phyloP scores from a whole-genome alignment of 2,888 invertebrate genomes.

The Cecidostiba fungosa region DNA sequence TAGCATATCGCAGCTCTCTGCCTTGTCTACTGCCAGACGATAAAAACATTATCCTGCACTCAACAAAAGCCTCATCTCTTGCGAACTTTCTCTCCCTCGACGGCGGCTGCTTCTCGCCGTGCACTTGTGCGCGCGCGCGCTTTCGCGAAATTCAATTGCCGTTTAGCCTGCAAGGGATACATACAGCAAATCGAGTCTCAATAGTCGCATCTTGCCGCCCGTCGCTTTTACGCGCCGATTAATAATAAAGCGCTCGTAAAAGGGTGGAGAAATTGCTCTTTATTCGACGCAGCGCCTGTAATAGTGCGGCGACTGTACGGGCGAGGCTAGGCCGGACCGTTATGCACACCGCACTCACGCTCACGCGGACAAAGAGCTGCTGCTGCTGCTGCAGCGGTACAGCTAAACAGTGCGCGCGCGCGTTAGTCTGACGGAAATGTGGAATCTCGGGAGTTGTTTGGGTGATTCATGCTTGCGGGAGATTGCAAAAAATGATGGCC shows the following conservation, averaged over 20 bases:
- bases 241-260: conserved; percentile 25
- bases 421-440: conserved; percentile 6
- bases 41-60: not conserved
- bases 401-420: too few relatives aligned
- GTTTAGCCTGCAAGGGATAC: not conserved
- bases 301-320: not conserved
- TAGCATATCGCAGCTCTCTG: not conserved
- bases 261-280: not conserved
- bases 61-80: not conserved
- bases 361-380: not conserved
- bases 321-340: conserved; percentile 14
- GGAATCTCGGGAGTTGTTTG: conserved; percentile 8
- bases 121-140: not conserved
- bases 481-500: not conserved
- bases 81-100: not conserved
- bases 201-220: not conserved
- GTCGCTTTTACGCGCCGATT: conserved; percentile 33
- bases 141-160: not conserved
- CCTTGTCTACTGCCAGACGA: not conserved
- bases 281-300: not conserved
- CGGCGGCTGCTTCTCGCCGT: not conserved
- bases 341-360: not conserved
- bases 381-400: not conserved
- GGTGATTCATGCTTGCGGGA: not conserved
- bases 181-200: too few relatives aligned